phyloP scores from a whole-genome alignment of 2,888 invertebrate species.

The Gandaritis pyraliata region DNA sequence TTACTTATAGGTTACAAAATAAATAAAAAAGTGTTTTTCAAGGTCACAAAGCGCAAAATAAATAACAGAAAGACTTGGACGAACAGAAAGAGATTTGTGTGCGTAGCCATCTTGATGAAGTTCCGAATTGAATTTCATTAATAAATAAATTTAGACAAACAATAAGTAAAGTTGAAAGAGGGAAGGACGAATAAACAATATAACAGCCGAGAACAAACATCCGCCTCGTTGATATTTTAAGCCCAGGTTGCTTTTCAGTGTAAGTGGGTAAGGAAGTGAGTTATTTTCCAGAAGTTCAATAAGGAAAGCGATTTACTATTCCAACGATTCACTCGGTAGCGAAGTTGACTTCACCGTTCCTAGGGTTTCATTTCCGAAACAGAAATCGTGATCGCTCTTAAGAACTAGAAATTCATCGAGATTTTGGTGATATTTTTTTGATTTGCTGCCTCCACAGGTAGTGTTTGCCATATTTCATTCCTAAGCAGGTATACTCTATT shows the following conservation, averaged over 20 bases:
- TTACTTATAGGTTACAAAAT: neutral
- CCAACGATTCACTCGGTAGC: constrained; percentile 32
- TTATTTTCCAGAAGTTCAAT: constrained; percentile 38
- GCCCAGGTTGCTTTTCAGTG: constrained; percentile 29
- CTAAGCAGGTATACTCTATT: constrained; percentile 47
- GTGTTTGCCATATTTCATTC: constrained; percentile 5
- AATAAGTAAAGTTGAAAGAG: constrained; percentile 32
- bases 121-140: constrained; percentile 25
- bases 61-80: no score
- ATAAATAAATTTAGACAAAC: constrained; percentile 33
- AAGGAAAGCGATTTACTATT: constrained; percentile 35
- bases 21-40: neutral
- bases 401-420: neutral
- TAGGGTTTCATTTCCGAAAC: constrained; percentile 27
- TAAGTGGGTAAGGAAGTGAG: constrained; percentile 33
- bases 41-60: neutral
- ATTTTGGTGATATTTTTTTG: neutral
- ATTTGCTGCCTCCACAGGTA: neutral
- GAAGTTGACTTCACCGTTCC: constrained; percentile 30
- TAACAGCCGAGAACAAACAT: constrained; percentile 32
- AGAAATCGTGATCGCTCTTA: neutral
- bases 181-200: constrained; percentile 36
- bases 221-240: constrained; percentile 33
- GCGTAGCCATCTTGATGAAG: constrained; percentile 7
- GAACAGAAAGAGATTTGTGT: constrained; percentile 8